Percentiles rank a stretch among this genome's conserved stretches.
Evolutionary conservation across 2,113 vertebrate species (phyloP).

Genomic region (Leucopsar rothschildi): DNA sequence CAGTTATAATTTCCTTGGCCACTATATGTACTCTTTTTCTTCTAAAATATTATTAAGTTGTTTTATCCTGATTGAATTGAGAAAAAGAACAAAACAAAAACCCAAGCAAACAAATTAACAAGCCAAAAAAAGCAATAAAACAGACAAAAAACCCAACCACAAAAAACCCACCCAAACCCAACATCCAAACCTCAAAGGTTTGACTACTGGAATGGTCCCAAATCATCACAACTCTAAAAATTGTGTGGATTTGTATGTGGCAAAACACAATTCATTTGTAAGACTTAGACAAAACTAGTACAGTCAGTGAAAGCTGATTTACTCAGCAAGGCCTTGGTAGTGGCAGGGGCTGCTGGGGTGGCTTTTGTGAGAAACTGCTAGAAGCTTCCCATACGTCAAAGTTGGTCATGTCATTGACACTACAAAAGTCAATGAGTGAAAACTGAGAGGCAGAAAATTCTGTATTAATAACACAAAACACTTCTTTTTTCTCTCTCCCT

Average conservation of each 20-base stretch:
- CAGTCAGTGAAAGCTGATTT: not conserved
- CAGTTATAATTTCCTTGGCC: not conserved
- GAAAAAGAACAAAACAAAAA: not conserved
- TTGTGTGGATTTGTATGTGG: rapidly evolving
- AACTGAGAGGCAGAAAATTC: not conserved
- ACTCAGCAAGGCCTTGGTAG: not conserved
- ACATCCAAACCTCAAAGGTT: rapidly evolving
- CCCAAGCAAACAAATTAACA: not conserved
- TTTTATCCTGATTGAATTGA: not conserved
- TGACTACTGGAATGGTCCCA: not conserved
- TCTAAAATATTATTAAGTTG: not conserved
- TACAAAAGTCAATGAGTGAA: not conserved
- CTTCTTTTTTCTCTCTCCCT: no score
- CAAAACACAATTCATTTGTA: not conserved
- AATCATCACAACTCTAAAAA: not conserved
- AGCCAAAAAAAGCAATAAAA: rapidly evolving
- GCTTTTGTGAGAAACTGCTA: not conserved
- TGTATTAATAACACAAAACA: not conserved
- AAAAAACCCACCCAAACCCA: not conserved
- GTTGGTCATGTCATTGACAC: not conserved
- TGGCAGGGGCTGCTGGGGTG: no score
- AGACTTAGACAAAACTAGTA: not conserved
- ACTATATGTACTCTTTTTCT: not conserved
- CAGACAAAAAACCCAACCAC: not conserved
- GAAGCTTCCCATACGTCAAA: not conserved